Conservation (phyloP, 2,113 vertebrate species). For the Corythaeola cristata region DNA sequence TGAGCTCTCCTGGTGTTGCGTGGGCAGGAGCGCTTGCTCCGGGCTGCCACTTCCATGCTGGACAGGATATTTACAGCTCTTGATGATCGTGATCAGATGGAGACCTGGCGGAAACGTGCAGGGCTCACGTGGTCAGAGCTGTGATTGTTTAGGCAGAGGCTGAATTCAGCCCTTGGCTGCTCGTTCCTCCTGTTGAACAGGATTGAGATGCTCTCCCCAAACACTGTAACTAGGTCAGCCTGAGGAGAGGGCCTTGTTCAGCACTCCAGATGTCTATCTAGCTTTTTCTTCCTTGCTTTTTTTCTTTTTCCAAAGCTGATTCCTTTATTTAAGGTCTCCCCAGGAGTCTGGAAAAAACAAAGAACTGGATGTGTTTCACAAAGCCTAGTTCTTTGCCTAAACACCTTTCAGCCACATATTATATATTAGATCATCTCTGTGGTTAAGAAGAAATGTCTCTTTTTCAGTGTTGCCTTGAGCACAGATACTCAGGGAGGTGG, state of each 20-base stretch:
- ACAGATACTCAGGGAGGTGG: neutral
- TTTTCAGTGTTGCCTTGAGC: neutral
- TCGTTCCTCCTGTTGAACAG: constrained; percentile 9
- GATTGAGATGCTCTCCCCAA: neutral
- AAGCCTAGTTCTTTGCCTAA: neutral
- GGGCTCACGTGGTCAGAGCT: neutral
- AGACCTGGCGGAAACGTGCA: neutral
- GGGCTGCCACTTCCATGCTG: neutral
- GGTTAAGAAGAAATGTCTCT: neutral
- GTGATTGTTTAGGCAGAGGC: neutral
- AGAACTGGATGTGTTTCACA: neutral
- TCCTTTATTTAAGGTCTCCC: neutral
- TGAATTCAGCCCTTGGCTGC: neutral
- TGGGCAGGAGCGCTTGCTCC: neutral
- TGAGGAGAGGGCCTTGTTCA: neutral
- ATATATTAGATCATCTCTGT: neutral
- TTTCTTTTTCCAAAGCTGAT: neutral
- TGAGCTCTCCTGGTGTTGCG: neutral
- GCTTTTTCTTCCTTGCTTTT: neutral
- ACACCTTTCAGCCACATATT: neutral
- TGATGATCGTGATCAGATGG: neutral
- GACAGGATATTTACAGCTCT: fast-evolving
- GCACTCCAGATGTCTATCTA: neutral
- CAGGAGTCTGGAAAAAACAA: neutral
- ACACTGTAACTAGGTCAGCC: constrained; percentile 1